A percentile compares a stretch with the other conserved stretches of the same genome.
These are phyloP conservation scores for Speoplatyrhinus poulsoni DNA, from an alignment of 2,113 vertebrate species.

Conservation along the genomic window DNA sequence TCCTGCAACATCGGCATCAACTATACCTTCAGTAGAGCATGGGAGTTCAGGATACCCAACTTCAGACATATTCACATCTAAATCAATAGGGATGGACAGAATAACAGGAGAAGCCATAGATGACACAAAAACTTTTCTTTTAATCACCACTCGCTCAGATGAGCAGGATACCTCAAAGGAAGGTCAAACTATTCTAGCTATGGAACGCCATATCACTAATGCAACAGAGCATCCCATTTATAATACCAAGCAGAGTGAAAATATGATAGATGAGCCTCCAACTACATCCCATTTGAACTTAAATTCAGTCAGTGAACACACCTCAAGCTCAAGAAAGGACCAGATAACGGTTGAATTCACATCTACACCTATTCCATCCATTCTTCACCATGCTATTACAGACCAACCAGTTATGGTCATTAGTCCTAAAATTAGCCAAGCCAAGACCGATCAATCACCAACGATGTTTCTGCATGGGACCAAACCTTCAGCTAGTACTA, in stretches of 20 bases:
- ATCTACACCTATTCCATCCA: slow-evolving; percentile 52
- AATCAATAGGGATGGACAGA: slow-evolving; percentile 15
- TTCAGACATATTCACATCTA: slow-evolving; percentile 15
- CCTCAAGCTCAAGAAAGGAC: slow-evolving; percentile 33
- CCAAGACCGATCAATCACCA: slow-evolving; percentile 51
- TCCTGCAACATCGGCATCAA: slow-evolving; percentile 13
- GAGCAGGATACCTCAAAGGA: slow-evolving; percentile 36
- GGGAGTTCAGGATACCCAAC: slow-evolving; percentile 30
- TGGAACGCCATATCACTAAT: slow-evolving; percentile 11
- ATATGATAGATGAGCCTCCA: slow-evolving; percentile 18
- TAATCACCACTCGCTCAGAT: slow-evolving; percentile 38
- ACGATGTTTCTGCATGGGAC: slow-evolving; percentile 62
- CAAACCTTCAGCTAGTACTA: slow-evolving; percentile 53
- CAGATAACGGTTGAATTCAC: slow-evolving; percentile 30
- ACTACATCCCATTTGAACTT: slow-evolving; percentile 9
- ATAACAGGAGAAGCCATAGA: slow-evolving; percentile 52
- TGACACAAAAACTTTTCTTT: slow-evolving; percentile 53
- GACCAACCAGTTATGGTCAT: slow-evolving; percentile 66
- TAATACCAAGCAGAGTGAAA: slow-evolving; percentile 7
- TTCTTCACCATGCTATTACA: slow-evolving; percentile 55
- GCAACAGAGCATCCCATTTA: slow-evolving; percentile 11
- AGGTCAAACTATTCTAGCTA: slow-evolving; percentile 7
- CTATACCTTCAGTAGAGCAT: slow-evolving; percentile 25
- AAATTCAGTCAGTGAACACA: slow-evolving; percentile 19
- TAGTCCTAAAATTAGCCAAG: slow-evolving; percentile 54